Conservation (phyloP, 2,888 invertebrate species). For the Drosophila tanythrix region DNA sequence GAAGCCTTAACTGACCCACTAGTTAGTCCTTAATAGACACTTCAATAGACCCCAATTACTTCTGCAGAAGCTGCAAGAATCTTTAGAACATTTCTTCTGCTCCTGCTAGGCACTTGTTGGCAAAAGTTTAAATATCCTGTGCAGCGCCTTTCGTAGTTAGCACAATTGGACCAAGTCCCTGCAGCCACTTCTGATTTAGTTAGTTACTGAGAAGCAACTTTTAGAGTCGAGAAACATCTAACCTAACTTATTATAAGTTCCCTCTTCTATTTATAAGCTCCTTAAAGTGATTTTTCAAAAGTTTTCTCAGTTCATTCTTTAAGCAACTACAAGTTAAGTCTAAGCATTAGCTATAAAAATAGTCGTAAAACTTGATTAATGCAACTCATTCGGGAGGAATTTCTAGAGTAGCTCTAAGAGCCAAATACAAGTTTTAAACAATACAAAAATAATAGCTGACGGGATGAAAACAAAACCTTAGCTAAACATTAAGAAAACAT, state of each 20-base stretch:
- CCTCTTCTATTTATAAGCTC: too few relatives aligned
- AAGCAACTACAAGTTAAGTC: too few relatives aligned
- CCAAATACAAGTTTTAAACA: background rate
- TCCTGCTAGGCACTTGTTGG: background rate
- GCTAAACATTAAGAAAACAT: background rate
- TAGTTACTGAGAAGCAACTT: too few relatives aligned
- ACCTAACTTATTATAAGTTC: too few relatives aligned
- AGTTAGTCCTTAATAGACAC: background rate
- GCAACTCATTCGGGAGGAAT: background rate
- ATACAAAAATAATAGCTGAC: too few relatives aligned
- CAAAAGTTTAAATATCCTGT: background rate
- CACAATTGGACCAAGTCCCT: too few relatives aligned
- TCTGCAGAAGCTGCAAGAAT: background rate
- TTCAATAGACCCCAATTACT: background rate
- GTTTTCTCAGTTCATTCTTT: too few relatives aligned
- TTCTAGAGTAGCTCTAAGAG: background rate
- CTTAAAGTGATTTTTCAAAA: too few relatives aligned
- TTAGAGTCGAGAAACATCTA: too few relatives aligned
- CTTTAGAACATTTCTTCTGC: background rate
- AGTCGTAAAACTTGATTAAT: too few relatives aligned
- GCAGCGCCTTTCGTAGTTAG: background rate
- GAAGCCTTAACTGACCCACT: background rate
- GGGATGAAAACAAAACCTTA: background rate
- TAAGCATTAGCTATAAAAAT: too few relatives aligned
- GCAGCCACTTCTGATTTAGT: too few relatives aligned